phyloP scores from a whole-genome alignment of 2,113 vertebrate genomes.

The Rhea americana region DNA sequence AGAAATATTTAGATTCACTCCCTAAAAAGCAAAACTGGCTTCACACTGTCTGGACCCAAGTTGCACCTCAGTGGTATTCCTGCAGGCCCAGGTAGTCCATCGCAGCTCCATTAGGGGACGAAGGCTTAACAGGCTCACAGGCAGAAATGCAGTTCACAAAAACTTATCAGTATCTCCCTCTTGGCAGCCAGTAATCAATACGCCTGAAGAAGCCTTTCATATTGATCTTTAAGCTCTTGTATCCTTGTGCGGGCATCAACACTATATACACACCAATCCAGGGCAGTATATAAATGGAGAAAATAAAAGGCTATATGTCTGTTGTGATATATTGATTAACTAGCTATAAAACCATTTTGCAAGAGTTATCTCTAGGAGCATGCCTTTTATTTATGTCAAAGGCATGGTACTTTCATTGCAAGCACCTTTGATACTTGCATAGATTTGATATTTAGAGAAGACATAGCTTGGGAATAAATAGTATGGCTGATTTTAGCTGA shows the following conservation, averaged over 20 bases:
- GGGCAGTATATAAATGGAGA: conserved; percentile 2
- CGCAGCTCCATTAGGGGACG: neutral
- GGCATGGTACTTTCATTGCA: neutral
- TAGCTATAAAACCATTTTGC: conserved; percentile 32
- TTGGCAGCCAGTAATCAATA: conserved; percentile 26
- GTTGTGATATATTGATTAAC: conserved; percentile 10
- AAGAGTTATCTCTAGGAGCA: conserved; percentile 22
- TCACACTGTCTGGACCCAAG: neutral
- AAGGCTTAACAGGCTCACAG: neutral
- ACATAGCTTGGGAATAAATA: conserved; percentile 13
- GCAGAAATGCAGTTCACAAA: neutral
- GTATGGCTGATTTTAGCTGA: conserved; percentile 20
- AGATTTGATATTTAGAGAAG: conserved; percentile 15
- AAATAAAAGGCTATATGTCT: neutral
- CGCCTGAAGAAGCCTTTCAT: conserved; percentile 25
- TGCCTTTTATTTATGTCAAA: conserved; percentile 23
- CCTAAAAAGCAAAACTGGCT: neutral
- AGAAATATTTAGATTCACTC: neutral
- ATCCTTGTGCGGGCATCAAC: neutral
- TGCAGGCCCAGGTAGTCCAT: neutral
- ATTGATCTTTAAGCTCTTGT: conserved; percentile 9
- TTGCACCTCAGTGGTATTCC: neutral
- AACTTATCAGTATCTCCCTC: conserved; percentile 9
- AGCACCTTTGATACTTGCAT: neutral
- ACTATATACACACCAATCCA: neutral